A percentile compares a stretch with the other conserved stretches of the same genome.
phyloP scores from a whole-genome alignment of 2,888 invertebrate species.

The Lithophane semibrunnea region DNA sequence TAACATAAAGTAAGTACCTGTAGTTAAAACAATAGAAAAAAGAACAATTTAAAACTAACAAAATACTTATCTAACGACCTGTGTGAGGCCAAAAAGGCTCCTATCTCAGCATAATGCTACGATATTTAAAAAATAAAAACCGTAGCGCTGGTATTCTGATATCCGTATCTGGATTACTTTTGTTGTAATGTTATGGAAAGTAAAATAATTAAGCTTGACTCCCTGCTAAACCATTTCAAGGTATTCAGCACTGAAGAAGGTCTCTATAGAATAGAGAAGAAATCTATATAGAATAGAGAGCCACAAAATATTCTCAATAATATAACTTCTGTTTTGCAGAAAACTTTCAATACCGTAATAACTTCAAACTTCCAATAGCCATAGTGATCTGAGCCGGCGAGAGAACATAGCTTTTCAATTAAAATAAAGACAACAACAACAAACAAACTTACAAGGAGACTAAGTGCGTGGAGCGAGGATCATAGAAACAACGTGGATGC shows the following conservation, averaged over 20 bases:
- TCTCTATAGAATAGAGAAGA: neutral
- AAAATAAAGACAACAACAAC: slow-evolving; percentile 65
- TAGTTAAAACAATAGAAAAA: too few relatives aligned
- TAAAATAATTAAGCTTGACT: too few relatives aligned
- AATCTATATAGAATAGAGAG: neutral
- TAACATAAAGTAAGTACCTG: too few relatives aligned
- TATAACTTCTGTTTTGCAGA: neutral
- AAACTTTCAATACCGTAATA: slow-evolving; percentile 23
- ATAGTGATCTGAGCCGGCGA: slow-evolving; percentile 33
- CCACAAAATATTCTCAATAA: neutral
- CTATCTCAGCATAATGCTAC: too few relatives aligned
- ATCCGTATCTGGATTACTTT: neutral
- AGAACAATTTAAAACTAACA: too few relatives aligned
- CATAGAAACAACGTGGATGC: slow-evolving; percentile 10
- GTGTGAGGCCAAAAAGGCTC: too few relatives aligned
- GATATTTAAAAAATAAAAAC: too few relatives aligned
- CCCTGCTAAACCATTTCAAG: neutral
- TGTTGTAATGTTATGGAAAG: too few relatives aligned
- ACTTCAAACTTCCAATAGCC: slow-evolving; percentile 30
- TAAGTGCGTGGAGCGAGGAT: slow-evolving; percentile 37
- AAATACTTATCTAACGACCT: too few relatives aligned
- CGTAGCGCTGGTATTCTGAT: too few relatives aligned
- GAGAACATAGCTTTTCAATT: slow-evolving; percentile 69
- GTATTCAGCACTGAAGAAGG: neutral
- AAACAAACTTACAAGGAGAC: slow-evolving; percentile 63